Conservation (phyloP, 2,888 invertebrate genomes). For the Erebia ligea region DNA sequence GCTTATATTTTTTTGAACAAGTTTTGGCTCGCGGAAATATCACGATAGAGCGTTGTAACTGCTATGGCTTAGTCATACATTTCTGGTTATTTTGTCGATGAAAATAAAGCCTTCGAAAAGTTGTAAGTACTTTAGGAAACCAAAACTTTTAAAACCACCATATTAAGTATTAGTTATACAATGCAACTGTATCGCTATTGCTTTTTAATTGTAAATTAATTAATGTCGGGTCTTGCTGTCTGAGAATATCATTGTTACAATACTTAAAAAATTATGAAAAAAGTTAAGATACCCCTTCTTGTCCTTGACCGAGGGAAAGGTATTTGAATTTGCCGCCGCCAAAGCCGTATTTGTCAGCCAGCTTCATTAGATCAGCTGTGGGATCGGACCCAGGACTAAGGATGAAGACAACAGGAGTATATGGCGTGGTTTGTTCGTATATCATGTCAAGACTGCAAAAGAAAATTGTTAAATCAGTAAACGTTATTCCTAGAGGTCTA, state of each 20-base stretch:
- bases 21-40: not conserved
- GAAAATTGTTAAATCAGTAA: not conserved
- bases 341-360: slow-evolving; percentile 87
- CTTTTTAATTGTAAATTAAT: no score
- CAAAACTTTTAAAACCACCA: no score
- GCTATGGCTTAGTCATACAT: not conserved
- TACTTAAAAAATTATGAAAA: not conserved
- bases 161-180: no score
- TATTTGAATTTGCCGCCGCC: slow-evolving; percentile 92
- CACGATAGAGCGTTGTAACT: not conserved
- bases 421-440: slow-evolving; percentile 92
- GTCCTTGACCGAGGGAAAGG: slow-evolving; percentile 96
- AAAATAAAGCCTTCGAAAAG: no score
- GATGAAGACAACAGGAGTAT: slow-evolving; percentile 95
- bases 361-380: slow-evolving; percentile 91
- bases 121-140: no score
- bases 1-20: not conserved
- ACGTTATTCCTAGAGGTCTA: no score
- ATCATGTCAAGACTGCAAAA: slow-evolving; percentile 89
- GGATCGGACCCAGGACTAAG: slow-evolving; percentile 97
- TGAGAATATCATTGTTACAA: not conserved
- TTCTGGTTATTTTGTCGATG: not conserved
- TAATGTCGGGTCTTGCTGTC: no score
- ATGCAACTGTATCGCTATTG: no score
- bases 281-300: slow-evolving; percentile 87